phyloP scores from a whole-genome alignment of 2,888 invertebrate species.

The Cosmopolites sordidus region DNA sequence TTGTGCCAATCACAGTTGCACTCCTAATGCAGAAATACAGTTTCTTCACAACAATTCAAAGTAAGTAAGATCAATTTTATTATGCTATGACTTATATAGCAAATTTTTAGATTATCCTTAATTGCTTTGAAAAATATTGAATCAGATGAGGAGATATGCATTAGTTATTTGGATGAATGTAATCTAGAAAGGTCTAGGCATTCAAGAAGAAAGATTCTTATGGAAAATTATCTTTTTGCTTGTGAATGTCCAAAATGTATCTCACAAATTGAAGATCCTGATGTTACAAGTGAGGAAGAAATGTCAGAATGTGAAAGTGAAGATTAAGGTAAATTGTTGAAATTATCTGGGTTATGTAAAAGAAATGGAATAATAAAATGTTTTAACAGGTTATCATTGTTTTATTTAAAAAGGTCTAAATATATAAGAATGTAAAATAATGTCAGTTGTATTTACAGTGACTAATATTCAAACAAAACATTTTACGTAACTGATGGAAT shows the following conservation, averaged over 20 bases:
- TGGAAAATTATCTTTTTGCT: conserved; percentile 75
- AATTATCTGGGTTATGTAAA: too few species aligned
- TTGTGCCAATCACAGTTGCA: conserved; percentile 87
- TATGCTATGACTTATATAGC: conserved; percentile 1
- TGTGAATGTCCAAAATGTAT: conserved; percentile 80
- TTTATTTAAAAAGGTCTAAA: too few species aligned
- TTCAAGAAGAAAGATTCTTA: conserved; percentile 76
- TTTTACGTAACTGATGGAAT: conserved; percentile 48
- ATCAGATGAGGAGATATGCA: conserved; percentile 82
- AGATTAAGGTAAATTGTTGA: not conserved
- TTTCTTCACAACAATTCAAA: conserved; percentile 77
- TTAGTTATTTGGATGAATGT: conserved; percentile 88
- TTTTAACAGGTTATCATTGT: too few species aligned
- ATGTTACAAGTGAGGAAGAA: conserved; percentile 80
- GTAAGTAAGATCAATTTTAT: conserved; percentile 4
- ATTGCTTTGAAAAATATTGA: conserved; percentile 68
- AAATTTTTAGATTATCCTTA: conserved; percentile 56
- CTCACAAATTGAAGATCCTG: conserved; percentile 67
- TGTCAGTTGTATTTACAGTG: too few species aligned
- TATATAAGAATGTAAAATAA: too few species aligned
- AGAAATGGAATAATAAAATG: too few species aligned
- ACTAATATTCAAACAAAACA: too few species aligned
- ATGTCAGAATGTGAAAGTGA: not conserved
- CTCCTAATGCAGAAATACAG: conserved; percentile 80
- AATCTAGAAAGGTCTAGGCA: conserved; percentile 70